These are phyloP conservation scores for Drosophila rhopaloa DNA, from an alignment of 1,140 invertebrate species.

Conservation along the genomic window DNA sequence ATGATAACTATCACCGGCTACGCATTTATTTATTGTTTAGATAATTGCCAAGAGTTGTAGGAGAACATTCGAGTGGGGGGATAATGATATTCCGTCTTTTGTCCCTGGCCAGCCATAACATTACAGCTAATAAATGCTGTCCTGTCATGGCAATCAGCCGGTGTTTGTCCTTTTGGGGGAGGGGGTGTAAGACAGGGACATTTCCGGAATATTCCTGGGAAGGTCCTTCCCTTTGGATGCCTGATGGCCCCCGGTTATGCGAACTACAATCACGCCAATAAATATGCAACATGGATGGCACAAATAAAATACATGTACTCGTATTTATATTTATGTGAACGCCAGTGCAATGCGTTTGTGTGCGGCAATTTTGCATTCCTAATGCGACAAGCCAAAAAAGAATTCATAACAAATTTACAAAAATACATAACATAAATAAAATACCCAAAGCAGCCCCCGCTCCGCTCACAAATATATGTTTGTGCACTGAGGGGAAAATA, in stretches of 20 bases:
- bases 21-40: slow-evolving; percentile 35
- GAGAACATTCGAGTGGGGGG: not conserved
- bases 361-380: slow-evolving; percentile 74
- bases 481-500: not conserved
- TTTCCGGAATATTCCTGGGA: not conserved
- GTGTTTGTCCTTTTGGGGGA: slow-evolving; percentile 8
- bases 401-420: slow-evolving; percentile 73
- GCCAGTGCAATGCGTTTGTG: slow-evolving; percentile 15
- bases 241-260: slow-evolving; percentile 43
- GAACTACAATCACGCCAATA: slow-evolving; percentile 59
- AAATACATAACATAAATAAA: slow-evolving; percentile 71
- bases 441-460: slow-evolving; percentile 41
- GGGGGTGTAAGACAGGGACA: not conserved
- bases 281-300: slow-evolving; percentile 64
- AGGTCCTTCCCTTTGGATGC: slow-evolving; percentile 5
- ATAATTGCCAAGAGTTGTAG: slow-evolving; percentile 27
- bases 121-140: slow-evolving; percentile 37
- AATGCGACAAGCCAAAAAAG: slow-evolving; percentile 69
- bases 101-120: slow-evolving; percentile 25
- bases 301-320: slow-evolving; percentile 40
- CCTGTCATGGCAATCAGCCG: slow-evolving; percentile 49
- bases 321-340: slow-evolving; percentile 14
- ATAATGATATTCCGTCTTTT: slow-evolving; percentile 29
- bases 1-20: slow-evolving; percentile 14
- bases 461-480: not conserved